A percentile compares a stretch with the other conserved stretches of the same genome.
These are phyloP conservation scores for Pristionchus mayeri DNA, from an alignment of 2,888 invertebrate species.

Conservation along the genomic window DNA sequence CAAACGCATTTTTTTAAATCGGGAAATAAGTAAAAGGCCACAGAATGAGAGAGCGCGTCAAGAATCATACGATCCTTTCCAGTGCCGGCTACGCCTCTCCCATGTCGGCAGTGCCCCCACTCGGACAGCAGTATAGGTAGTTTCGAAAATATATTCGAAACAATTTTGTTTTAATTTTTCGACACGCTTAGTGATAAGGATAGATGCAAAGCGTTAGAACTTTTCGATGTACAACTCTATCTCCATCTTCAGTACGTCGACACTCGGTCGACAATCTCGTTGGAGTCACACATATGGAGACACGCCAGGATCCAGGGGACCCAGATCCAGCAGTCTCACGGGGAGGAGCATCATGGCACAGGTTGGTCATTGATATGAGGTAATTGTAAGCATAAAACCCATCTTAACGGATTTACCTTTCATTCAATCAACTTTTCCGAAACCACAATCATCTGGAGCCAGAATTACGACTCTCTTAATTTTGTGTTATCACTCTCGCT, in stretches of 20 bases:
- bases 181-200: background rate
- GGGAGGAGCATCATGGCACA: slow-evolving; percentile 65
- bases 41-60: too few species aligned
- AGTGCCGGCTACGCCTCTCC: slow-evolving; percentile 47
- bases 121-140: slow-evolving; percentile 10
- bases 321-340: slow-evolving; percentile 67
- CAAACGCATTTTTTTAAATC: too few species aligned
- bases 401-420: too few species aligned
- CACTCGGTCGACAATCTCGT: slow-evolving; percentile 50
- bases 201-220: background rate
- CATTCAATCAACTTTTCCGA: too few species aligned
- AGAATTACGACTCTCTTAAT: too few species aligned
- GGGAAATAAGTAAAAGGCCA: too few species aligned
- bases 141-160: background rate
- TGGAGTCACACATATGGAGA: slow-evolving; percentile 68
- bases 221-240: background rate
- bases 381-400: background rate
- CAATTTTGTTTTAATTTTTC: background rate
- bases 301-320: slow-evolving; percentile 53
- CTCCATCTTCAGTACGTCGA: slow-evolving; percentile 13
- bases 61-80: background rate
- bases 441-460: too few species aligned
- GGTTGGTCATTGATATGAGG: too few species aligned
- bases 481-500: too few species aligned
- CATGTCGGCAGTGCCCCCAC: slow-evolving; percentile 8